Base-by-base conservation (phyloP, 2,113 vertebrate genomes). In the Sinocyclocheilus grahami region DNA sequence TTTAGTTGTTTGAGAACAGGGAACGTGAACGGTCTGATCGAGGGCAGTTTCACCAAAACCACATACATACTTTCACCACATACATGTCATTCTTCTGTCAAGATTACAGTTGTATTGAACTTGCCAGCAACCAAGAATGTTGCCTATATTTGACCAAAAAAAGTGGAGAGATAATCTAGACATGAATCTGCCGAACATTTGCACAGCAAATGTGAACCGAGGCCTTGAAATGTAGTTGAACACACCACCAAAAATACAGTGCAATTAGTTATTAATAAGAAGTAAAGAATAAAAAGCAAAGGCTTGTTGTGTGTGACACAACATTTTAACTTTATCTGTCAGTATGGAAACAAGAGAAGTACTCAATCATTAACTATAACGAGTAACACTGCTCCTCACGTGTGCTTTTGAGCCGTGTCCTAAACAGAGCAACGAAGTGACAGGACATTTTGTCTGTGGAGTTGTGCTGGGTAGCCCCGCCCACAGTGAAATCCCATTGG, bases 191-290 rank as follows among this genome's bases (percentile, higher is more conserved):
- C 24, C 30, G 27, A 85, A 69, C 82, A 63, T 82, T 71, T 65
- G 71, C 33, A 20, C 42, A 69, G 69, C 27, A 39, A 76, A 14
- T 22, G 81, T 60, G 74, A 78, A 90, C 84, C 60, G 78, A 18
- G 33, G 87, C 87, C 86, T 92, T 90, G 58, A 60, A 87, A 67
- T 39, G 81, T 91, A 58, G 75, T 78, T n/a, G 58, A 37, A 79
- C 24, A 91, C 10, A 33, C 62, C 87, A 90, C 89, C 88, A 91
- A 91, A 91, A 84, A 89, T 42, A 1, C 80, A 92, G 91, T 92
- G 90, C 91, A 95, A 94, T 92, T 90, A 92, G 91, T 79, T 58
- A 94, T 93, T 90, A 93, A 90, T 60, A 27, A 33, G 78, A 60
- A 16, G 42, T 20, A 51, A 63, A 65, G 51, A 10, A 1, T 69